phyloP scores from a whole-genome alignment of 2,113 vertebrate genomes.

The Antigone vipio region DNA sequence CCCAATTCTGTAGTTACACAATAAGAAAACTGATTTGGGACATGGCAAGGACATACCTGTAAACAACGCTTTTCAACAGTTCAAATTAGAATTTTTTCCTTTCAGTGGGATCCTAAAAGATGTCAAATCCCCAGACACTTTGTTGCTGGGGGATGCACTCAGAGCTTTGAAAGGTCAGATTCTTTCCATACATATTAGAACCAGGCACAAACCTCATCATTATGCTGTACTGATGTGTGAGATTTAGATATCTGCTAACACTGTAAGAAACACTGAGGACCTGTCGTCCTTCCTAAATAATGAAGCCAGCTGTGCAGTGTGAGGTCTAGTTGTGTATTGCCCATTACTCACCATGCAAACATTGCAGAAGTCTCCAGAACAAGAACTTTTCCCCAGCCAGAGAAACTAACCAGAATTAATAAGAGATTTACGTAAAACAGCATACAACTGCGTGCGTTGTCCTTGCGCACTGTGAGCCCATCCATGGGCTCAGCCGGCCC shows the following conservation, averaged over 20 bases:
- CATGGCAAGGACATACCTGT: background rate
- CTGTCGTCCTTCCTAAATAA: background rate
- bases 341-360: background rate
- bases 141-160: background rate
- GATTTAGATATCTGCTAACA: background rate
- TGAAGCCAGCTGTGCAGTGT: background rate
- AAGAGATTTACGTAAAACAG: background rate
- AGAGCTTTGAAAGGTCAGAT: background rate
- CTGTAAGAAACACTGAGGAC: background rate
- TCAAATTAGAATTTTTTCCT: background rate
- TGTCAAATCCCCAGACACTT: background rate
- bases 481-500: background rate
- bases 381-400: background rate
- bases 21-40: background rate
- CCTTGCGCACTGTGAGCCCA: background rate
- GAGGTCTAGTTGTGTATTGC: background rate
- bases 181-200: background rate
- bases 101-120: background rate
- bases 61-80: background rate
- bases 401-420: background rate
- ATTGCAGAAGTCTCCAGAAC: background rate
- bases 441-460: fast-evolving
- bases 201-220: background rate
- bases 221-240: background rate
- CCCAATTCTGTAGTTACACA: background rate